These are phyloP conservation scores for Tangara arthus DNA, from an alignment of 2,797 vertebrate genomes.

Conservation along the genomic window DNA sequence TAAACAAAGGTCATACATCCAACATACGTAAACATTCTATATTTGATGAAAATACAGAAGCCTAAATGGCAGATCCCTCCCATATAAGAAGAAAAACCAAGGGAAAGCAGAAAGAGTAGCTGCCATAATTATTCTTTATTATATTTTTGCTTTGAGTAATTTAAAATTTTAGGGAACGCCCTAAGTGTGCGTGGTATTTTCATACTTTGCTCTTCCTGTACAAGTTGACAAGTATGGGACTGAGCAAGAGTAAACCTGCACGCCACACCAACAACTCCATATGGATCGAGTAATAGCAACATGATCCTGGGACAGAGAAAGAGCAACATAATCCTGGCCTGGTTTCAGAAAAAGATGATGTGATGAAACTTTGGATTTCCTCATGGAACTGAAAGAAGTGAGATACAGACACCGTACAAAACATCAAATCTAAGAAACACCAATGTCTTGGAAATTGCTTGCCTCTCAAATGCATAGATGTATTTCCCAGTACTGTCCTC, in stretches of 20 bases:
- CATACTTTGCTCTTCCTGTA: neutral
- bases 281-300: neutral
- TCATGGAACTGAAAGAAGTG: neutral
- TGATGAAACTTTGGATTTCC: neutral
- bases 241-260: neutral
- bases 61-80: neutral
- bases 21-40: neutral
- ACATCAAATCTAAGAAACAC: neutral
- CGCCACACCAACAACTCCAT: neutral
- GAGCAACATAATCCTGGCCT: neutral
- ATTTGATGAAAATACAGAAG: neutral
- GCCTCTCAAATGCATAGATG: neutral
- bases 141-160: neutral
- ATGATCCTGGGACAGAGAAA: neutral
- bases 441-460: neutral
- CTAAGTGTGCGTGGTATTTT: neutral
- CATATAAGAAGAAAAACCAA: neutral
- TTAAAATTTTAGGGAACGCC: neutral
- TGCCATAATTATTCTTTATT: neutral
- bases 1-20: neutral
- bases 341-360: neutral
- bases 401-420: neutral
- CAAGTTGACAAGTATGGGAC: neutral
- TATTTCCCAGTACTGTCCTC: neutral
- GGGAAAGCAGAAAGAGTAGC: neutral